Conservation (phyloP, 2,113 vertebrate species). For the Caranx ignobilis region DNA sequence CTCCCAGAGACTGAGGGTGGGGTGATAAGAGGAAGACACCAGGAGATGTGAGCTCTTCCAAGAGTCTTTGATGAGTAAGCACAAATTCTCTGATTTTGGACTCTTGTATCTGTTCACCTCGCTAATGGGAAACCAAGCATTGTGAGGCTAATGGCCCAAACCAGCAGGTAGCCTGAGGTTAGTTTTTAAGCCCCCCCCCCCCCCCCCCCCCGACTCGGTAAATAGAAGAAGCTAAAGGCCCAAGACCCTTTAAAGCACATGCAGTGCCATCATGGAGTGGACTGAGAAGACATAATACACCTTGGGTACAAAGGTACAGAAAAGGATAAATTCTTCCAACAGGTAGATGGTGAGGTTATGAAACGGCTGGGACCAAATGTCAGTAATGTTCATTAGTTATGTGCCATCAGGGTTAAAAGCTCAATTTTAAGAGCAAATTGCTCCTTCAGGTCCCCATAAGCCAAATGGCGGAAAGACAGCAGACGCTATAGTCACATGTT, state of each 20-base stretch:
- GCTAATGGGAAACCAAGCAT: not conserved
- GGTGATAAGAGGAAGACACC: not conserved
- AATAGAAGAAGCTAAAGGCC: not conserved
- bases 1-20: not conserved
- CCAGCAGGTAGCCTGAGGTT: not conserved
- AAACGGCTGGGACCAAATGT: constrained; percentile 16
- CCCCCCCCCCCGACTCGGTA: not conserved
- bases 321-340: not conserved
- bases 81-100: not conserved
- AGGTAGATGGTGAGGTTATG: not conserved
- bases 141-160: not conserved
- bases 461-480: constrained; percentile 30
- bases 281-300: not conserved
- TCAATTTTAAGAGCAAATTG: constrained; percentile 67
- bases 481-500: constrained; percentile 30
- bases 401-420: constrained; percentile 67
- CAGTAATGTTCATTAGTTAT: constrained; percentile 46
- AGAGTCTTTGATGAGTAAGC: not conserved
- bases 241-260: not conserved
- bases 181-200: not conserved
- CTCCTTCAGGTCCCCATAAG: constrained; percentile 44
- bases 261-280: not conserved
- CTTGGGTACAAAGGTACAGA: not conserved
- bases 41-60: not conserved
- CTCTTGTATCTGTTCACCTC: not conserved